These are phyloP conservation scores for Nothoprocta perdicaria DNA, from an alignment of 2,113 vertebrate genomes.

Conservation along the genomic window DNA sequence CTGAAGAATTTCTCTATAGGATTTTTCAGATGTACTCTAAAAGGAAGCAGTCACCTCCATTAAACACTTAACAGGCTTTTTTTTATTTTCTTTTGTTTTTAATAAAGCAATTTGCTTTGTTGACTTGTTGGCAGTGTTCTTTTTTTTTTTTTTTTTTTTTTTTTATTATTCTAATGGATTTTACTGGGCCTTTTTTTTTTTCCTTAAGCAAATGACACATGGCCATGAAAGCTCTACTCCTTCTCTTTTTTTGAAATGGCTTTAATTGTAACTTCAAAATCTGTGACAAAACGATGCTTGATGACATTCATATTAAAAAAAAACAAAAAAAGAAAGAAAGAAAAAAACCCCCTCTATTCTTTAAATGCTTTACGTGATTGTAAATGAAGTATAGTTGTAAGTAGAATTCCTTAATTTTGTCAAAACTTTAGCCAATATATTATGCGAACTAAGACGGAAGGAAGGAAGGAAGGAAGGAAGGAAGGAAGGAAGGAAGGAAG, in stretches of 20 bases:
- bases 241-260: background rate
- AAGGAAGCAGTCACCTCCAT: background rate
- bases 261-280: background rate
- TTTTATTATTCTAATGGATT: background rate
- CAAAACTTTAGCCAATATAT: background rate
- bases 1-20: background rate
- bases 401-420: background rate
- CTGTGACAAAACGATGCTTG: background rate
- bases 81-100: background rate
- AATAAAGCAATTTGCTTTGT: background rate
- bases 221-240: background rate
- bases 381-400: background rate
- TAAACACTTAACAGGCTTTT: background rate
- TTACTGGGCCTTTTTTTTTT: background rate
- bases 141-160: background rate
- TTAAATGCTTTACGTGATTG: background rate
- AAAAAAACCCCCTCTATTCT: too few relatives aligned
- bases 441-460: background rate
- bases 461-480: too few relatives aligned
- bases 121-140: background rate
- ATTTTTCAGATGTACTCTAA: background rate
- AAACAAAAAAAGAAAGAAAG: background rate
- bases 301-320: background rate
- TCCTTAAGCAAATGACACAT: background rate
- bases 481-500: too few relatives aligned